Evolutionary conservation across 2,888 invertebrate genomes (phyloP), one percentile per base, ranked within the genome.

Genomic region (Tridacna crocea): DNA sequence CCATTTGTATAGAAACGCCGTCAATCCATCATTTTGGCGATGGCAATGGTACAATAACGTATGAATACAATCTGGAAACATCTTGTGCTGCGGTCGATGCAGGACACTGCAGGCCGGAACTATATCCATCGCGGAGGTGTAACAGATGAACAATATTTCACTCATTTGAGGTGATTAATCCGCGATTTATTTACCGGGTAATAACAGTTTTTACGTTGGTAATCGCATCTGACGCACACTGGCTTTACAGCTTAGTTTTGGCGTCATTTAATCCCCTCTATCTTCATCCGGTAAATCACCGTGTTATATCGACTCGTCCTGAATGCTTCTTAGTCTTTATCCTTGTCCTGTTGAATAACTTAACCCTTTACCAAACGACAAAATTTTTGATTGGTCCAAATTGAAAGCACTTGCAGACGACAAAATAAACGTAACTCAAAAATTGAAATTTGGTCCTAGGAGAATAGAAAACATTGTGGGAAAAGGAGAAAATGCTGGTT

Each of bases 71-170:
- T 0, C 11, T 26, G 73, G 55, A 27, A 73, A 73, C 73, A 73
- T 73, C 73, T 73, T 73, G 73, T 36, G 60, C 27, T 60, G 58
- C 51, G 61, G 70, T 51, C 46, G 15, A 22, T 46, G n/a, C 27
- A 24, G 12, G 36, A 66, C 66, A 15, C 15, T 66, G 17, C 36
- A 36, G 36, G 17, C 46, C 70, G 70, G 26, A 70, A 70, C 70
- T 70, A 70, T 26, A 70, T 73, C 58, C 48, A 63, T 75, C 47
- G 72, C 72, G 72, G 48, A 26, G 51, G 19, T 61, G 80, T 60
- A 76, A 80, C 80, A 80, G 80, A 80, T 80, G 80, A 80, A 55
- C 72, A 51, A 80, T 80, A 80, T 72, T 80, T 80, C 80, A 80
- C 61, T 80, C 72, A 65, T 80, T 76, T 76, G 65, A 63, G 58